phyloP scores from a whole-genome alignment of 2,888 invertebrate genomes.

The Ctena decussata region DNA sequence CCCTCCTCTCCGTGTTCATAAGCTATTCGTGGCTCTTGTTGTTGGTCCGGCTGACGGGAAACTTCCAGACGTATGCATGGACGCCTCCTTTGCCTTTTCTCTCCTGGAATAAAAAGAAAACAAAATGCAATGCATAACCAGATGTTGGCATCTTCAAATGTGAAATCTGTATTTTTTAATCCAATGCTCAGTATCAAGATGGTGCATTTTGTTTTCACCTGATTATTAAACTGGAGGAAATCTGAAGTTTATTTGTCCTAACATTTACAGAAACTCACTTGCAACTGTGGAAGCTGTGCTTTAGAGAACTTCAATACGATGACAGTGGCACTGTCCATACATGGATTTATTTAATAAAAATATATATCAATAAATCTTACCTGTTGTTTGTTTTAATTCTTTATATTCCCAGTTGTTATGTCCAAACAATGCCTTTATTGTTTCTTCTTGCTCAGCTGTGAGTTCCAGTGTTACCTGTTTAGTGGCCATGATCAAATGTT shows the following conservation, averaged over 20 bases:
- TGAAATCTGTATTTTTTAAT: too few relatives aligned
- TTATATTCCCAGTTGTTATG: neutral
- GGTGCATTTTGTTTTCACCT: too few relatives aligned
- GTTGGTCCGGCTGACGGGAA: neutral
- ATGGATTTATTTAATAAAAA: neutral
- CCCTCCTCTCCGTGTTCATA: neutral
- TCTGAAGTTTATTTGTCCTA: too few relatives aligned
- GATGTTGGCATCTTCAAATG: too few relatives aligned
- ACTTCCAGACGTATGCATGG: neutral
- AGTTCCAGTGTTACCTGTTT: neutral
- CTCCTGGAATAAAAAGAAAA: neutral
- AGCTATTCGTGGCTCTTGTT: neutral
- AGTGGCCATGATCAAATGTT: neutral
- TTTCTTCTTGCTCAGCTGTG: neutral
- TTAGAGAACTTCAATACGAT: too few relatives aligned
- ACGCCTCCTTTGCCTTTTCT: neutral
- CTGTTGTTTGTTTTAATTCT: neutral
- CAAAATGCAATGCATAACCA: neutral
- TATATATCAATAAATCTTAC: neutral
- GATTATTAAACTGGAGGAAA: too few relatives aligned
- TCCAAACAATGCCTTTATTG: neutral
- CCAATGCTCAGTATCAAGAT: too few relatives aligned
- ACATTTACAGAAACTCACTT: too few relatives aligned
- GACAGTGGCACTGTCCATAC: too few relatives aligned
- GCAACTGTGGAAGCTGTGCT: too few relatives aligned